Evolutionary conservation across 92 coral and sea anemone genomes (phyloP).

Genomic region (Epizoanthus stellaris): DNA sequence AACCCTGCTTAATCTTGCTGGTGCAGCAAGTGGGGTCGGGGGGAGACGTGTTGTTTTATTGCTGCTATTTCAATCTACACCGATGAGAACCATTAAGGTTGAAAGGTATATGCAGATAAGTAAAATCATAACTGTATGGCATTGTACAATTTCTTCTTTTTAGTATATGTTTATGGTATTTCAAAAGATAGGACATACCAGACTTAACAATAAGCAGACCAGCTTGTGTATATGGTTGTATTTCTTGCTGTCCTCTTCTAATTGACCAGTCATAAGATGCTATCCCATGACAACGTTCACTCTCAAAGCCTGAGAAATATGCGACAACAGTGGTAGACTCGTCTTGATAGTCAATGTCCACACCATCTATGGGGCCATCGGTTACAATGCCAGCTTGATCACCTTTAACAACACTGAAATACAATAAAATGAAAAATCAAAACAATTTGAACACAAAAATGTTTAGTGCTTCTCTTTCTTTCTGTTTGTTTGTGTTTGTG

Average conservation of each 20-base stretch:
- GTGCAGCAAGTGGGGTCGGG: too few species aligned
- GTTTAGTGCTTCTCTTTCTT: too few species aligned
- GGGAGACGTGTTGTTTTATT: too few species aligned
- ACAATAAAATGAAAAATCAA: background rate
- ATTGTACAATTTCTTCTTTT: too few species aligned
- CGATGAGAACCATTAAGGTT: too few species aligned
- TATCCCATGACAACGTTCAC: conserved; percentile 5
- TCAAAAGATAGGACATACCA: background rate
- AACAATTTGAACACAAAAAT: too few species aligned
- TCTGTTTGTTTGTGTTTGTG: background rate
- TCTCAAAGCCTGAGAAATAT: background rate
- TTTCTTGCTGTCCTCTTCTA: background rate
- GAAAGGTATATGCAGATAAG: too few species aligned
- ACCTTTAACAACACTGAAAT: background rate
- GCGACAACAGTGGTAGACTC: background rate
- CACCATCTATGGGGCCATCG: background rate
- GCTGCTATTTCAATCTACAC: too few species aligned
- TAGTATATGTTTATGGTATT: background rate
- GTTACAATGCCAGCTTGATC: background rate
- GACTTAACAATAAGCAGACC: background rate
- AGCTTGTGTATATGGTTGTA: conserved; percentile 2
- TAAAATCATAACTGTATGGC: too few species aligned
- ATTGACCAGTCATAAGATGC: background rate
- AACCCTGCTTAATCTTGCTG: too few species aligned
- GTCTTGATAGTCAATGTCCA: background rate